Base-by-base conservation (phyloP, 1,140 invertebrate species). In the Panagrolaimus sp. region DNA sequence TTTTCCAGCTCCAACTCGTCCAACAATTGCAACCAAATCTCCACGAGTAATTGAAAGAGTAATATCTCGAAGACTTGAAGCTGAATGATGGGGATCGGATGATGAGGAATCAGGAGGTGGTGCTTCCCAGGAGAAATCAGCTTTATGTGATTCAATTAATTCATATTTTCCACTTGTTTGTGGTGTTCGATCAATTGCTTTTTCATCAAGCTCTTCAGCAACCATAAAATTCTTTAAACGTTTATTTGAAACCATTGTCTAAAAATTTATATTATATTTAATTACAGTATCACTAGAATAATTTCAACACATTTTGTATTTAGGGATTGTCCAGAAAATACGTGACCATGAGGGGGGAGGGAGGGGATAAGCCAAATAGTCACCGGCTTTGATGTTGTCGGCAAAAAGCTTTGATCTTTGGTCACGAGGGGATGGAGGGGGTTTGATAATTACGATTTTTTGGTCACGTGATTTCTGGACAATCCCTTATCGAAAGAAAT, bases 211-310 rank as follows among this genome's bases (percentile, higher is more conserved):
- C 63, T 81, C 79, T 47, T 81, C 79, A 14, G 80, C 69, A 10
- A 79, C 73, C 21, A 81, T 63, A 52, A 81, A 81, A 55, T 83
- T 78, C 67, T 83, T 82, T 24, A 81, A 43, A 43, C 79, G 74
- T 64, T 73, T 47, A 62, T 81, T 81, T 24, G 79, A 82, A 8
- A 81, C 80, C 7, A 78, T 63, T 8, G 76, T 76, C 70, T 83
- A 48, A 15, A 55, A 58, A 58, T 21, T 8, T 6, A 17, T 21
- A 52, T 52, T 52, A 52, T 15, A 47, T 15, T 47, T 1, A 21
- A 4, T 21, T 12, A 52, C 26, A 9, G 1, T 21, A 52, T 8
- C 3, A 10, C n/a, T 46, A 10, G 9, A 10, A 46, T 12, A 2
- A 24, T 52, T 2, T 1, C 17, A 52, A 52, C 8, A 52, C 45